phyloP scores from a whole-genome alignment of 1,140 invertebrate genomes.

The Idris sp. region DNA sequence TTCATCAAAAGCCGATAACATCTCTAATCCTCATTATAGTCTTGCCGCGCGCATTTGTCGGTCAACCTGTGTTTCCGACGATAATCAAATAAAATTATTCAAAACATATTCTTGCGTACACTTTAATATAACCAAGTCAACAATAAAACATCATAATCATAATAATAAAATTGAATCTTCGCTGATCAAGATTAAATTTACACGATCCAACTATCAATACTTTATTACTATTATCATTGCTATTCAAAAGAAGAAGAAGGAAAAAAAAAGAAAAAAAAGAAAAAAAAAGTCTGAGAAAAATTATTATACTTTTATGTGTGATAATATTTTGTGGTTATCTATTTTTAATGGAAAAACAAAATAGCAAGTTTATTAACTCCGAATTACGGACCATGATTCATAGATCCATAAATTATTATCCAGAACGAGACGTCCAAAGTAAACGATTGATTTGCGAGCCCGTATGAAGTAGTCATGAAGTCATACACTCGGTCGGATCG shows the following conservation, averaged over 20 bases:
- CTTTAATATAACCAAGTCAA: slow-evolving; percentile 43
- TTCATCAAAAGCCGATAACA: slow-evolving; percentile 59
- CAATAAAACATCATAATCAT: slow-evolving; percentile 9
- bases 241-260: no score
- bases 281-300: no score
- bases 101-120: slow-evolving; percentile 27
- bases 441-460: slow-evolving; percentile 72
- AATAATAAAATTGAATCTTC: slow-evolving; percentile 1
- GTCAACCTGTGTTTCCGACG: slow-evolving; percentile 21
- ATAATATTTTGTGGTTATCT: no score
- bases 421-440: slow-evolving; percentile 48
- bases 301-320: no score
- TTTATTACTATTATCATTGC: background rate
- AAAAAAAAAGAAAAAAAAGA: no score
- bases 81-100: slow-evolving; percentile 49
- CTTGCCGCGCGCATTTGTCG: slow-evolving; percentile 50
- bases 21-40: slow-evolving; percentile 59
- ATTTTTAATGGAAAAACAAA: no score
- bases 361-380: slow-evolving; percentile 36
- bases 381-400: no score
- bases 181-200: no score
- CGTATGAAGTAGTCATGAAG: slow-evolving; percentile 69
- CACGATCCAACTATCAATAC: background rate
- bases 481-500: slow-evolving; percentile 67
- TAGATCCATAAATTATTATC: slow-evolving; percentile 63